Evolutionary conservation across 2,888 invertebrate genomes (phyloP).

Genomic region (Napeogenes sylphis): DNA sequence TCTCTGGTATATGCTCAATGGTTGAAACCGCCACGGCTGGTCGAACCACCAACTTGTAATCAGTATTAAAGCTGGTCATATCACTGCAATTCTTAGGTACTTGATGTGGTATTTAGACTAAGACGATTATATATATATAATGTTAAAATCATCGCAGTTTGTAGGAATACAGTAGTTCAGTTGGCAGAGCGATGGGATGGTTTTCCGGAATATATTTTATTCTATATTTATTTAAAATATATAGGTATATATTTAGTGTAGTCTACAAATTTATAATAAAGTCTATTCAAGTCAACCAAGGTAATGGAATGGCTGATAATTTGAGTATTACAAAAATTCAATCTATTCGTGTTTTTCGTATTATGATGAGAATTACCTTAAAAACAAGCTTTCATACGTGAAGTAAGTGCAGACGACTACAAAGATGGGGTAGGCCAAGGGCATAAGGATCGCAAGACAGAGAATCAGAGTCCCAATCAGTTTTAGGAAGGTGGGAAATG

Average conservation of each 20-base stretch:
- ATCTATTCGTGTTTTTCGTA: neutral
- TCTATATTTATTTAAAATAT: no score
- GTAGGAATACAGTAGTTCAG: no score
- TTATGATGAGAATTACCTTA: slow-evolving; percentile 47
- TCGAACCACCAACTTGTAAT: slow-evolving; percentile 57
- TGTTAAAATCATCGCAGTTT: no score
- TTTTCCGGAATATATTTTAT: no score
- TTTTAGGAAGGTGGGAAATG: slow-evolving; percentile 72
- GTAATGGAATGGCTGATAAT: neutral
- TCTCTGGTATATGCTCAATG: slow-evolving; percentile 48
- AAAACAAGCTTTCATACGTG: slow-evolving; percentile 58
- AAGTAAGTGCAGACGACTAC: slow-evolving; percentile 56
- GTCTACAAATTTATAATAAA: neutral
- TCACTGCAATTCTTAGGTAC: neutral
- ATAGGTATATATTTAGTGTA: no score
- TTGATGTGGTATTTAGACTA: no score
- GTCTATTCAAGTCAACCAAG: neutral
- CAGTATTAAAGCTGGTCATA: neutral
- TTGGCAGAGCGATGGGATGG: no score
- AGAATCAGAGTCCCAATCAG: slow-evolving; percentile 63
- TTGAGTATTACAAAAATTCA: neutral
- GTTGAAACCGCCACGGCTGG: slow-evolving; percentile 57
- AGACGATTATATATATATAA: no score
- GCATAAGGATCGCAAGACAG: slow-evolving; percentile 57
- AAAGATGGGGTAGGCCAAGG: slow-evolving; percentile 64